phyloP scores from a whole-genome alignment of 2,113 vertebrate species.

The Sigmodon hispidus region DNA sequence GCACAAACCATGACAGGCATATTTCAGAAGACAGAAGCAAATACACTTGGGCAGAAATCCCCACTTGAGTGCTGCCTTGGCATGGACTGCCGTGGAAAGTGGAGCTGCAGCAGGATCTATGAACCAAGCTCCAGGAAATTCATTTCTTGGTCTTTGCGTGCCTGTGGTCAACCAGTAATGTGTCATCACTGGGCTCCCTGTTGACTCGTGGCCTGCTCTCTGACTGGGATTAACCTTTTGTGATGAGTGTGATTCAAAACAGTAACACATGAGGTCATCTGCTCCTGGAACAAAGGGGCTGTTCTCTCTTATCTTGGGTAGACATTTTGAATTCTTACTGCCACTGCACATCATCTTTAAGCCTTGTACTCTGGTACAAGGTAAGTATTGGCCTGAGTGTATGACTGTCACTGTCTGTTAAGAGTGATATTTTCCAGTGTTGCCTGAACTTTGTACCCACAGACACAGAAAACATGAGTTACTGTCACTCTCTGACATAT shows the following conservation, averaged over 20 bases:
- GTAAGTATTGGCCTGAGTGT: background rate
- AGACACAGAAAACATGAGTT: background rate
- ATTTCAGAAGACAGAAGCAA: background rate
- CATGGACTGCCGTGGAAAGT: background rate
- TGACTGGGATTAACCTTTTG: background rate
- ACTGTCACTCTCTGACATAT: background rate
- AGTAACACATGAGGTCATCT: accelerated
- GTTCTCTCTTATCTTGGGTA: background rate
- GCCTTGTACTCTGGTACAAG: background rate
- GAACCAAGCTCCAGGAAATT: background rate
- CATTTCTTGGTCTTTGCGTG: background rate
- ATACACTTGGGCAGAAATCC: background rate
- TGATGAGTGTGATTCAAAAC: background rate
- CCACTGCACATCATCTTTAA: background rate
- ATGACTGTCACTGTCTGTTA: too few relatives aligned
- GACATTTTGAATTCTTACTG: too few relatives aligned
- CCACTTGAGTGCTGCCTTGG: background rate
- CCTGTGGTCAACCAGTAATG: too few relatives aligned
- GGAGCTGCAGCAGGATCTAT: background rate
- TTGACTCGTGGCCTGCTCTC: background rate
- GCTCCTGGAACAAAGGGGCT: background rate
- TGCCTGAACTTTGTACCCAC: background rate
- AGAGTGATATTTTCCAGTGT: too few relatives aligned
- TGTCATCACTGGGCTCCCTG: background rate
- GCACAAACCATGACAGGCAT: background rate